Percentiles rank a stretch among this genome's conserved stretches.
phyloP scores from a whole-genome alignment of 2,888 invertebrate genomes.

The Acrobasis repandana region DNA sequence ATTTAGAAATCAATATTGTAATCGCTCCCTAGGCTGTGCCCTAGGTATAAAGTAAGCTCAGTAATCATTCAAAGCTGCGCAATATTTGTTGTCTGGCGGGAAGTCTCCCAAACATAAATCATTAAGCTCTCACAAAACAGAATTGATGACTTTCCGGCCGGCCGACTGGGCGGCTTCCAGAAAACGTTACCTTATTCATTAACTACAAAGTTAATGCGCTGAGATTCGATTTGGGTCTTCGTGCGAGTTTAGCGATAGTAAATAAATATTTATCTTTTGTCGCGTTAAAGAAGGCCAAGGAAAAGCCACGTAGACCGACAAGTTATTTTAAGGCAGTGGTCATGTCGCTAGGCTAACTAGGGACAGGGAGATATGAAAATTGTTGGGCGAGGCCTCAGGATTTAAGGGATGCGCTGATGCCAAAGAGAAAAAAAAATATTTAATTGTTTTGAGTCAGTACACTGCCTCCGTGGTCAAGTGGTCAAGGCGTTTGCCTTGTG shows the following conservation, averaged over 20 bases:
- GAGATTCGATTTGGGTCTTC: not conserved
- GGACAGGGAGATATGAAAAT: no score
- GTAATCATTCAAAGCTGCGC: slow-evolving; percentile 15
- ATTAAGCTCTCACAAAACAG: slow-evolving; percentile 10
- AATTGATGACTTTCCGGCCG: slow-evolving; percentile 16
- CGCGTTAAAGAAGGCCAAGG: no score
- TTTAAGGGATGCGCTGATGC: no score
- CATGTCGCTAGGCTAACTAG: no score
- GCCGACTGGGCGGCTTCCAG: not conserved
- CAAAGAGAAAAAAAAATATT: no score
- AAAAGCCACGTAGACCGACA: not conserved
- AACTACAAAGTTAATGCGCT: not conserved
- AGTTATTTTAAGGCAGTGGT: no score
- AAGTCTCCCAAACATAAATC: slow-evolving; percentile 14
- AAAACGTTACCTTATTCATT: not conserved
- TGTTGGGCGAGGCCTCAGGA: no score
- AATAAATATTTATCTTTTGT: not conserved
- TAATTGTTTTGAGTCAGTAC: no score
- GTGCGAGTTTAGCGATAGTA: not conserved
- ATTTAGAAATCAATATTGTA: slow-evolving; percentile 1
- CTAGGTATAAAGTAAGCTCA: not conserved
- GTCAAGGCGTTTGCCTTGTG: no score
- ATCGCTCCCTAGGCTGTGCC: not conserved
- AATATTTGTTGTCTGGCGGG: slow-evolving; percentile 8
- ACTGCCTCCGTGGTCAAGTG: no score